These are phyloP conservation scores for Parnassius glacialis DNA, from an alignment of 2,888 invertebrate genomes.

Conservation along the genomic window DNA sequence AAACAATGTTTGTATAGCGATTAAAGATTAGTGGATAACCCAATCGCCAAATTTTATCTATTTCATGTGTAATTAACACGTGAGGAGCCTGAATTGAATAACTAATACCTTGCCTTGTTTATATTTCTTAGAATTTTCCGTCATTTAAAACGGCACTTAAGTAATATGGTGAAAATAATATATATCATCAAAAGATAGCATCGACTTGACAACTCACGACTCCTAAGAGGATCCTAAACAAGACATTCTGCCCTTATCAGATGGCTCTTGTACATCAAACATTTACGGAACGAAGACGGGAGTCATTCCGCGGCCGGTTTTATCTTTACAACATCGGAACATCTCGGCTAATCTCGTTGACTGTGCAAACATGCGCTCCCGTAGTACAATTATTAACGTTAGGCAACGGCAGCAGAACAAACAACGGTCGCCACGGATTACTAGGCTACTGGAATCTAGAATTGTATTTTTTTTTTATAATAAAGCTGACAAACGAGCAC, in stretches of 20 bases:
- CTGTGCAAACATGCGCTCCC: slow-evolving; percentile 24
- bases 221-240: slow-evolving; percentile 23
- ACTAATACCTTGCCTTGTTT: background rate
- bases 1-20: too few relatives aligned
- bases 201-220: slow-evolving; percentile 10
- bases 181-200: slow-evolving; percentile 11
- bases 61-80: too few relatives aligned
- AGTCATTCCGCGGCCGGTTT: slow-evolving; percentile 35
- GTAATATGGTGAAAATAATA: slow-evolving; percentile 18
- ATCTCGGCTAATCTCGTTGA: slow-evolving; percentile 45
- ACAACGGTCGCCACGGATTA: slow-evolving; percentile 14
- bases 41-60: too few relatives aligned
- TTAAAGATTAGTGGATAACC: too few relatives aligned
- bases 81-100: too few relatives aligned
- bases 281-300: slow-evolving; percentile 53
- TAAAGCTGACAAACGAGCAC: too few relatives aligned
- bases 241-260: slow-evolving; percentile 32
- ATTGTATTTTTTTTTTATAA: background rate
- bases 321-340: slow-evolving; percentile 52
- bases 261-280: slow-evolving; percentile 40
- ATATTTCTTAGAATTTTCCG: background rate
- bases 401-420: slow-evolving; percentile 18
- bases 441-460: slow-evolving; percentile 15
- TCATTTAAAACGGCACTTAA: background rate
- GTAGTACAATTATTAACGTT: slow-evolving; percentile 5